A percentile compares a stretch with the other conserved stretches of the same genome.
Evolutionary conservation across 30 jellyfish, hydroid and myxozoan species (phyloP).

Genomic region (Haliclystus octoradiatus): DNA sequence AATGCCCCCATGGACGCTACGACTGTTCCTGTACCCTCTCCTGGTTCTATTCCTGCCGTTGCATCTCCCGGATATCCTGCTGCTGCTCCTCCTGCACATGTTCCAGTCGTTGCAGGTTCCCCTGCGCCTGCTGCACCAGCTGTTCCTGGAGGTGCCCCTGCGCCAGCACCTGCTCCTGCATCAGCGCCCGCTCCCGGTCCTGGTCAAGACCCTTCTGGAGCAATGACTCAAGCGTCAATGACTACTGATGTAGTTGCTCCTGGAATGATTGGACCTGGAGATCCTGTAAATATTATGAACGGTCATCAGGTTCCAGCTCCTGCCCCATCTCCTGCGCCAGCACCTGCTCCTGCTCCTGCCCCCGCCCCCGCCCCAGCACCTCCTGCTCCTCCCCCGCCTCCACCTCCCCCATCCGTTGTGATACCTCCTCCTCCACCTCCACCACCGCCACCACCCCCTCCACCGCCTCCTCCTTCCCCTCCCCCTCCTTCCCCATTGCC

Average conservation of each 20-base stretch:
- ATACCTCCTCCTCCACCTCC: not conserved
- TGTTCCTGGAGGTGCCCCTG: not conserved
- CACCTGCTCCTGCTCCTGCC: constrained; percentile 44
- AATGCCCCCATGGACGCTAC: too few relatives aligned
- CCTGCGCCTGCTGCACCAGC: too few relatives aligned
- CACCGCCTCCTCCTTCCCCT: constrained; percentile 40
- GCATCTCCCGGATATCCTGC: too few relatives aligned
- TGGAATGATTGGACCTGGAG: too few relatives aligned
- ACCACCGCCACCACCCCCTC: constrained; percentile 31
- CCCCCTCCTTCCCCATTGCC: constrained; percentile 22
- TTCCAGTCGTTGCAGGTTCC: too few relatives aligned
- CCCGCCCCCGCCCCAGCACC: constrained; percentile 54
- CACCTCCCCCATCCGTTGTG: not conserved
- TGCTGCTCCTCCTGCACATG: too few relatives aligned
- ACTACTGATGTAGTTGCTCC: too few relatives aligned
- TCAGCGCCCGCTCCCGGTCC: constrained; percentile 15
- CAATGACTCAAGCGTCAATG: not conserved
- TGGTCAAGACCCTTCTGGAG: not conserved
- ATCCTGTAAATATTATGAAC: too few relatives aligned
- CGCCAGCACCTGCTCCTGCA: constrained; percentile 30
- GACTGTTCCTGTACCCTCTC: too few relatives aligned
- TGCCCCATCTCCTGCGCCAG: constrained; percentile 59
- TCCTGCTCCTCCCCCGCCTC: constrained; percentile 18
- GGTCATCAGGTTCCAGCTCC: constrained; percentile 49
- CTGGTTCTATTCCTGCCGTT: too few relatives aligned